A percentile compares a stretch with the other conserved stretches of the same genome.
These are phyloP conservation scores for Nixonia krombeini DNA, from an alignment of 1,140 invertebrate genomes.

Conservation along the genomic window DNA sequence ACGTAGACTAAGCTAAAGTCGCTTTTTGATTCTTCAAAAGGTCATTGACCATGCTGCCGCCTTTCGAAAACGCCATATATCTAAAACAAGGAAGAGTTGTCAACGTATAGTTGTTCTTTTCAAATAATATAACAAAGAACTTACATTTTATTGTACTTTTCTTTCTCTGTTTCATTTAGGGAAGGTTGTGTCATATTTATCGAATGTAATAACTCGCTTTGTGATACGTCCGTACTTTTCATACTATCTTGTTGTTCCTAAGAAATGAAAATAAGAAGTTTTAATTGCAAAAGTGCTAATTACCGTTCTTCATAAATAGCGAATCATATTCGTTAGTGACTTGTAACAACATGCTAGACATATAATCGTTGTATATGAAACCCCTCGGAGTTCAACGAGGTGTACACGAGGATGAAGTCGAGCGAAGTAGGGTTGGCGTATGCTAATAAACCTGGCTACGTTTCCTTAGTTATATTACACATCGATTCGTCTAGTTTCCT, in stretches of 20 bases:
- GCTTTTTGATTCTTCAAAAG: slow-evolving; percentile 49
- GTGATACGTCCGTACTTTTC: slow-evolving; percentile 8
- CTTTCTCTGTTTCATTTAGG: slow-evolving; percentile 63
- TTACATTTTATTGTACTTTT: slow-evolving; percentile 65
- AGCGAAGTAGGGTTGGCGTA: slow-evolving; percentile 54
- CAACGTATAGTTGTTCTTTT: slow-evolving; percentile 9
- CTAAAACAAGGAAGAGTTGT: slow-evolving; percentile 51
- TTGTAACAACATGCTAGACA: slow-evolving; percentile 53
- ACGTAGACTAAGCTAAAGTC: slow-evolving; percentile 55
- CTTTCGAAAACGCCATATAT: slow-evolving; percentile 59
- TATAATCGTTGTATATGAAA: slow-evolving; percentile 13
- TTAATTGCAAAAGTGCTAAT: not conserved
- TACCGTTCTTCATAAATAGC: slow-evolving; percentile 5
- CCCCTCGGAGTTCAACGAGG: slow-evolving; percentile 51
- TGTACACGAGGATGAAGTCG: slow-evolving; percentile 51
- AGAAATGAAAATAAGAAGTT: not conserved
- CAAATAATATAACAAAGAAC: slow-evolving; percentile 22
- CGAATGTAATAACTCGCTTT: slow-evolving; percentile 58
- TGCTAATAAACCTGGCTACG: slow-evolving; percentile 54
- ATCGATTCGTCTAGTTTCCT: slow-evolving; percentile 48
- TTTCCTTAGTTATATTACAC: slow-evolving; percentile 58
- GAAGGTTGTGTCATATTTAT: slow-evolving; percentile 68
- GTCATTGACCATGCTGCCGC: slow-evolving; percentile 36
- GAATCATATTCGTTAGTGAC: slow-evolving; percentile 20
- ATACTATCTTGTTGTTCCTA: slow-evolving; percentile 2